Evolutionary conservation across 2,113 vertebrate genomes (phyloP).

Genomic region (Dasyurus viverrinus): DNA sequence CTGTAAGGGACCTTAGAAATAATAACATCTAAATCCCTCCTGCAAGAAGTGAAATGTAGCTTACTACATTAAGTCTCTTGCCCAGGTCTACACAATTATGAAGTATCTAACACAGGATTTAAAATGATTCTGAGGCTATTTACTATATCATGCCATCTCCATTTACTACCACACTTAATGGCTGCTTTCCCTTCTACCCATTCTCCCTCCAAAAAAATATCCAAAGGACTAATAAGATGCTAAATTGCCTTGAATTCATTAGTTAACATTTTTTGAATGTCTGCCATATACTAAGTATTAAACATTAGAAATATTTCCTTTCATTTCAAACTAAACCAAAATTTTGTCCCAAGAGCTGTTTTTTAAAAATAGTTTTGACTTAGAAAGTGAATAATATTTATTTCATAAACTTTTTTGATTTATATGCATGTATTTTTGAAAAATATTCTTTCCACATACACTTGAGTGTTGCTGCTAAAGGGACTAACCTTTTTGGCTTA

Average conservation of each 20-base stretch:
- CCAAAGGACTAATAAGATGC: background rate
- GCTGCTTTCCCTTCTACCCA: background rate
- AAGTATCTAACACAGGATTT: background rate
- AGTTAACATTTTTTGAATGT: background rate
- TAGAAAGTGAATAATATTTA: background rate
- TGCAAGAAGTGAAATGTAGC: background rate
- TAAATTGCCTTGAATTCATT: background rate
- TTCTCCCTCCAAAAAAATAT: background rate
- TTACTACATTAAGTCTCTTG: background rate
- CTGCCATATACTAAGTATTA: background rate
- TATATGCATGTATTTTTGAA: background rate
- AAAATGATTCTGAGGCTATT: background rate
- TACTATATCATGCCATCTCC: background rate
- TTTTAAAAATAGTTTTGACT: background rate
- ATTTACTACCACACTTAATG: background rate
- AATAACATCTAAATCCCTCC: background rate
- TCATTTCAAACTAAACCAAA: background rate
- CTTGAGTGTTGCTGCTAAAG: background rate
- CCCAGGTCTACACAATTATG: background rate
- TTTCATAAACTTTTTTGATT: background rate
- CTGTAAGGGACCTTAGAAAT: background rate
- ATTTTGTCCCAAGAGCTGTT: background rate
- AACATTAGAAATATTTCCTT: background rate
- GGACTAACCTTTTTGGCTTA: slow-evolving; percentile 19
- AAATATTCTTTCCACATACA: background rate